These are phyloP conservation scores for Propithecus deckenii DNA, from an alignment of 2,797 vertebrate genomes.

Conservation along the genomic window DNA sequence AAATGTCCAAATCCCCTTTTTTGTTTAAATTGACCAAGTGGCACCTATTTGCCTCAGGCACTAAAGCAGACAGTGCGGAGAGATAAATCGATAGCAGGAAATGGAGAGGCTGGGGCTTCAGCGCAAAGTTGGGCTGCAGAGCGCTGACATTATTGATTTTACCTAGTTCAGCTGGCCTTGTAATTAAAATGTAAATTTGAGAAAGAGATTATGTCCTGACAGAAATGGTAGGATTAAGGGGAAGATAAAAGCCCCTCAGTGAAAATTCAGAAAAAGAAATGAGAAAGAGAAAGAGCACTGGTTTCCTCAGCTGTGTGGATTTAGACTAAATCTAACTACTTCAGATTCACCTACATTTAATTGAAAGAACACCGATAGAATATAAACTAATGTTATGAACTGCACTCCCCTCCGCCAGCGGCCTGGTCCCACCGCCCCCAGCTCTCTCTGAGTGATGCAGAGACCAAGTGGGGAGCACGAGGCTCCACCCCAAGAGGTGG, in stretches of 20 bases:
- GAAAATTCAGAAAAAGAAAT: constrained; percentile 85
- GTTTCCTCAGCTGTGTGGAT: constrained; percentile 81
- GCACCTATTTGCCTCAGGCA: constrained; percentile 90
- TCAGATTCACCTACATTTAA: constrained; percentile 76
- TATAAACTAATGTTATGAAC: constrained; percentile 64
- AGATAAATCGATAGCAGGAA: constrained; percentile 90
- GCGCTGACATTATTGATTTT: constrained; percentile 96
- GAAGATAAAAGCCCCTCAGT: constrained; percentile 92
- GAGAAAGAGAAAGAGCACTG: constrained; percentile 73
- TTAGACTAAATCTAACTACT: constrained; percentile 78
- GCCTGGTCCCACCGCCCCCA: background rate
- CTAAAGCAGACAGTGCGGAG: constrained; percentile 88
- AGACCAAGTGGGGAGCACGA: background rate
- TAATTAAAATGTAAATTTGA: constrained; percentile 99
- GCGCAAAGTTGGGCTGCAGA: constrained; percentile 85
- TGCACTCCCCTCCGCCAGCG: background rate
- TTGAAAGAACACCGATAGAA: constrained; percentile 74
- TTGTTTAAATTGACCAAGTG: constrained; percentile 89
- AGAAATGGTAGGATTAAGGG: constrained; percentile 94
- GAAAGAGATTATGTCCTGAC: constrained; percentile 98
- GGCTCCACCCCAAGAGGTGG: background rate
- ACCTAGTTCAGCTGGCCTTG: constrained; percentile 96
- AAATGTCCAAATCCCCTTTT: constrained; percentile 78
- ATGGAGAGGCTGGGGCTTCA: constrained; percentile 87
- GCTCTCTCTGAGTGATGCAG: background rate